Evolutionary conservation across 2,113 vertebrate species (phyloP).

Genomic region (Castor canadensis): DNA sequence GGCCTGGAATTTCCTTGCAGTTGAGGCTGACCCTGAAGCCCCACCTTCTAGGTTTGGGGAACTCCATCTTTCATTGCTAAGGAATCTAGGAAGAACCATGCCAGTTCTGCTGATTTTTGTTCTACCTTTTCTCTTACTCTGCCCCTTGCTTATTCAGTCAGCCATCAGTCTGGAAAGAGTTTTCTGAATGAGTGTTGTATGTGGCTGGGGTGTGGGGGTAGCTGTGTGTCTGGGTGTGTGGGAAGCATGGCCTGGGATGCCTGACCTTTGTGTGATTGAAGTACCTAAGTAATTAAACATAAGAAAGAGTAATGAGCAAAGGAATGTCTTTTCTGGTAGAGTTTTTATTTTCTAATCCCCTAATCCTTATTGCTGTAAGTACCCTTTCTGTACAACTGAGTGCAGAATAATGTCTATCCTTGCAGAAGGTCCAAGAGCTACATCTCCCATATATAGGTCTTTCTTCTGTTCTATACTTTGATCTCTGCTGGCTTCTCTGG

Average conservation of each 20-base stretch:
- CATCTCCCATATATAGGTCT: accelerated
- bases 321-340: not conserved
- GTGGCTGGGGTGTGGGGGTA: not conserved
- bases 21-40: accelerated
- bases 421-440: not conserved
- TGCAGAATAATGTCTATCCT: accelerated
- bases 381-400: not conserved
- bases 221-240: not conserved
- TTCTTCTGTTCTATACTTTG: not conserved
- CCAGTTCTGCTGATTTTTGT: not conserved
- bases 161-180: not conserved
- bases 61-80: accelerated
- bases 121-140: too few relatives aligned
- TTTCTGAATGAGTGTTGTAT: not conserved
- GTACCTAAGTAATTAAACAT: not conserved
- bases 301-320: not conserved
- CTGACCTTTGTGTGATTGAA: not conserved
- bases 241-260: too few relatives aligned
- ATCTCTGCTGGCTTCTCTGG: not conserved
- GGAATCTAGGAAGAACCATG: too few relatives aligned
- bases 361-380: too few relatives aligned
- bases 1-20: not conserved
- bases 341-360: not conserved
- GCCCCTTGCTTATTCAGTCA: not conserved
- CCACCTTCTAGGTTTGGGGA: not conserved